Base-by-base conservation (phyloP, 2,797 vertebrate species). In the Lepilemur ruficaudatus region DNA sequence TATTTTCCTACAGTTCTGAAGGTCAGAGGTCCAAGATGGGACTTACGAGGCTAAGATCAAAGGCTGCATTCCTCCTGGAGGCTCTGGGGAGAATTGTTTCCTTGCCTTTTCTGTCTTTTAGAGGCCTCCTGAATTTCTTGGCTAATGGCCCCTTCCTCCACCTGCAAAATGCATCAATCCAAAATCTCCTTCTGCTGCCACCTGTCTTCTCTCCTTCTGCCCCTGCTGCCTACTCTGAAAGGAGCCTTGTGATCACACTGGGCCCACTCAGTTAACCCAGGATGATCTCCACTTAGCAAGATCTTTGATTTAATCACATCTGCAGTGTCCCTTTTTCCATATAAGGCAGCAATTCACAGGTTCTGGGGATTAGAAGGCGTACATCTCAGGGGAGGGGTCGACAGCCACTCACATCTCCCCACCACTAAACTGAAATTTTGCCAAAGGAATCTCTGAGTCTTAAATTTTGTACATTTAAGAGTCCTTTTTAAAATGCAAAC, bases 1-100 rank as follows among this genome's bases (percentile, higher is more conserved):
- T 88, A 76, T 93, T 87, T 22, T 57, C 57, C 78, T 67, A 86
- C 6, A 75, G 43, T 46, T 93, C 83, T 85, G 50, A 78, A 93
- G 46, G 80, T 72, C 18, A 22, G 87, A 92, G n/a, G 35, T 78
- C 46, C 57, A 15, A 48, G 91, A 32, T 20, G 4, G 13, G 14
- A 79, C 28, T 85, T 79, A 78, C 0, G 0, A 10, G 28, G 9
- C 43, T 63, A 70, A 94, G 90, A 75, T 38, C 79, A 91, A 81
- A 88, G 25, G 32, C 43, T 22, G 2, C 15, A 0, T 70, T 59
- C 50, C 32, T 70, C 38, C 57, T 18, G 25, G 41, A 84, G 57
- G 20, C 22, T 55, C 41, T 43, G 59, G 41, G 35, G 11, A 59
- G 57, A 80, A 61, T 12, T 0, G 2, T 14, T 17, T 22, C 14